These are phyloP conservation scores for Hypomecis punctinalis DNA, from an alignment of 2,888 invertebrate genomes.

Conservation along the genomic window DNA sequence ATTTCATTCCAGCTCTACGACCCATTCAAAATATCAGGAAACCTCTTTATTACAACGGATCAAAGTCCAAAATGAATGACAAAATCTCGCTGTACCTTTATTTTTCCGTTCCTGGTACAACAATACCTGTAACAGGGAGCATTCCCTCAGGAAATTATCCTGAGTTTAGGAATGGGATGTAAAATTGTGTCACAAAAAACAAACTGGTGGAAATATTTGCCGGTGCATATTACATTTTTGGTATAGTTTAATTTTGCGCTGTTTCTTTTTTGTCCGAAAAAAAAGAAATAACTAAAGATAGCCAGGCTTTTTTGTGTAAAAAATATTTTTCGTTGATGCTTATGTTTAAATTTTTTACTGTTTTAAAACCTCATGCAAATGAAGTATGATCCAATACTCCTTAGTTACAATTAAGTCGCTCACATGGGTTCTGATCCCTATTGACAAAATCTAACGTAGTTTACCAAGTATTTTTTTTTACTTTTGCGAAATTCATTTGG, in stretches of 20 bases:
- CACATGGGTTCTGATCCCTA: too few species aligned
- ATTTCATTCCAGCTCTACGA: constrained; percentile 28
- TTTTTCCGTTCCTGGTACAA: constrained; percentile 27
- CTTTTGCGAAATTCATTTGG: too few species aligned
- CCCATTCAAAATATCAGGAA: constrained; percentile 23
- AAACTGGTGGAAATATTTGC: constrained; percentile 17
- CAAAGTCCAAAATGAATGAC: constrained; percentile 20
- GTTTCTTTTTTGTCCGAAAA: too few species aligned
- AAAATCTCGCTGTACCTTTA: constrained; percentile 21
- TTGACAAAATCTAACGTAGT: too few species aligned
- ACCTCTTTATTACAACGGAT: constrained; percentile 10
- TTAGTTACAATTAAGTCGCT: too few species aligned
- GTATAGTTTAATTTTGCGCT: neutral
- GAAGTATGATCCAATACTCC: too few species aligned
- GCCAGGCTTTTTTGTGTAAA: too few species aligned
- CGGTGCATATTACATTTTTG: constrained; percentile 16
- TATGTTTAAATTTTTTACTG: too few species aligned
- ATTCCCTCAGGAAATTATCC: constrained; percentile 43
- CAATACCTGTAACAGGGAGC: constrained; percentile 38
- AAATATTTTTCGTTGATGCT: too few species aligned
- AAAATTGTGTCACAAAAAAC: constrained; percentile 36
- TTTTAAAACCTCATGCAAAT: too few species aligned
- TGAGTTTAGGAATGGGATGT: constrained; percentile 39
- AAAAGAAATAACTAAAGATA: too few species aligned
- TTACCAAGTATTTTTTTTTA: too few species aligned